Base-by-base conservation (phyloP, 1,140 invertebrate species). In the Pseudomyrmex sp. region DNA sequence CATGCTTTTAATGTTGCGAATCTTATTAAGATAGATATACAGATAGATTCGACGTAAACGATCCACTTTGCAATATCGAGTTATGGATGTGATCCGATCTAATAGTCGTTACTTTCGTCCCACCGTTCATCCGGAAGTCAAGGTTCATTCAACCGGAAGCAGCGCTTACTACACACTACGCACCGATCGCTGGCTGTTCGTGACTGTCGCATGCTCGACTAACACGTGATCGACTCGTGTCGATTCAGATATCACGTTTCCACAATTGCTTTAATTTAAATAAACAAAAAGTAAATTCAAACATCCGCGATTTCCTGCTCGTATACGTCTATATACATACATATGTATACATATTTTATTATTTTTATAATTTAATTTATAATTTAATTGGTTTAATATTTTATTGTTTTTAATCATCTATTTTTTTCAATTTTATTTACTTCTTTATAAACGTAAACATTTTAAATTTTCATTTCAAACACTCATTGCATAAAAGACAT, bases 111-210 rank as follows among this genome's bases (percentile, higher is more conserved):
- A 73, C 80, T 68, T 61, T 70, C 59, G 9, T 48, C 26, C 82
- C 56, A 15, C 48, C 63, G 52, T 63, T 62, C 72, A 73, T 86
- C 90, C 89, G 90, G 88, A 91, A 91, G 87, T 70, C 72, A 46
- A 50, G 87, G 90, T 90, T 91, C 91, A 89, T 92, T 92, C 90
- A 91, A 91, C 91, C 91, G 92, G 92, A 93, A 93, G 91, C 86
- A 66, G 85, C 72, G 87, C 89, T 92, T 89, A 90, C 80, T 83
- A 86, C 85, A 85, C 84, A 85, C 88, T 88, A 66, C 63, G 8
- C 26, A 12, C 12, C 23, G 26, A n/a, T 10, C 66, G 23, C 83
- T 86, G 88, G 88, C 88, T 83, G 88, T 88, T 88, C 88, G 82
- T 90, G 84, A 91, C 86, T 82, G 83, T 82, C 86, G 84, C 68